Percentiles rank a stretch among this genome's conserved stretches.
Conservation (phyloP, 2,797 vertebrate species). For the Galaxias olidus region DNA sequence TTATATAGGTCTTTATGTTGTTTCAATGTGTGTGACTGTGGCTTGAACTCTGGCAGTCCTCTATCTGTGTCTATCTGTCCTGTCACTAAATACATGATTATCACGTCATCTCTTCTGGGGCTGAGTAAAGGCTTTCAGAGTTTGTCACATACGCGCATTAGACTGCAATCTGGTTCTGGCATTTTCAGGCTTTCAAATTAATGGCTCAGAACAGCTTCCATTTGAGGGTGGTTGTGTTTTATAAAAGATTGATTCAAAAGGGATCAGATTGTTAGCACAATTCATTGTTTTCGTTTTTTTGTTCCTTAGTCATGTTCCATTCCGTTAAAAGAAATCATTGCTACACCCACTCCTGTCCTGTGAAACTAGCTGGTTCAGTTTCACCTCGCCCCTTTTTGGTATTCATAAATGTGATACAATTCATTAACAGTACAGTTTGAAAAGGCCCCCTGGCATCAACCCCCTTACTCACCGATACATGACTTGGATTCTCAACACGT, state of each 20-base stretch:
- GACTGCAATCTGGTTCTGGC: slow-evolving; percentile 36
- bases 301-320: slow-evolving; percentile 20
- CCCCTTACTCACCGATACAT: slow-evolving; percentile 37
- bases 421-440: slow-evolving; percentile 51
- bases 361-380: slow-evolving; percentile 12
- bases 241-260: neutral
- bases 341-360: slow-evolving; percentile 34
- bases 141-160: slow-evolving; percentile 36
- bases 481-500: slow-evolving; percentile 25
- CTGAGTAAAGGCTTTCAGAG: slow-evolving; percentile 53
- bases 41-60: slow-evolving; percentile 27
- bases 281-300: slow-evolving; percentile 10
- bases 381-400: slow-evolving; percentile 35
- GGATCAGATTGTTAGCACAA: neutral
- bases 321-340: slow-evolving; percentile 24
- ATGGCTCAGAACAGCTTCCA: neutral
- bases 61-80: slow-evolving; percentile 48
- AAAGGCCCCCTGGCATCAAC: slow-evolving; percentile 11
- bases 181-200: slow-evolving; percentile 5
- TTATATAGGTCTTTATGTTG: neutral
- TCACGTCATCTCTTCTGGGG: slow-evolving; percentile 45
- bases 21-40: neutral
- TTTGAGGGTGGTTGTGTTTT: neutral
- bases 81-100: slow-evolving; percentile 35
- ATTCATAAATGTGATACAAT: slow-evolving; percentile 46